These are phyloP conservation scores for Sebastes oblongus DNA, from an alignment of 2,797 vertebrate genomes.

Conservation along the genomic window DNA sequence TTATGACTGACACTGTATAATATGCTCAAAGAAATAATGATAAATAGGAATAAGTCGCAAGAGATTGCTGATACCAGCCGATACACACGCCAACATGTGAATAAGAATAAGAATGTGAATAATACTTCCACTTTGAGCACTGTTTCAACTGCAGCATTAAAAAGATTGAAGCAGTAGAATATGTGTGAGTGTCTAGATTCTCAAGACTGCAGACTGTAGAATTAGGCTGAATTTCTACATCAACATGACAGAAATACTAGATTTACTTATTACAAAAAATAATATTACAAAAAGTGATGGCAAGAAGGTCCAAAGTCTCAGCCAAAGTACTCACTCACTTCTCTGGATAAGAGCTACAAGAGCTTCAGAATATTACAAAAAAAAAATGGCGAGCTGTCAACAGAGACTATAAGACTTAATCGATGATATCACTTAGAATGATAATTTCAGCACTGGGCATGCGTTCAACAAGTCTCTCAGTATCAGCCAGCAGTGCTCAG, in stretches of 20 bases:
- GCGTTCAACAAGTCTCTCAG: neutral
- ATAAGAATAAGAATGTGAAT: no score
- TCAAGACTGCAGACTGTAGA: neutral
- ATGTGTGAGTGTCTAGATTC: neutral
- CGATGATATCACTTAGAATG: constrained; percentile 4
- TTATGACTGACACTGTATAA: no score
- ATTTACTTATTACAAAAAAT: neutral
- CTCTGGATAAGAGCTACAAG: neutral
- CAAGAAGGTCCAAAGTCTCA: neutral
- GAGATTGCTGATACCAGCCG: no score
- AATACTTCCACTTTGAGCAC: no score
- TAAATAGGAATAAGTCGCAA: no score
- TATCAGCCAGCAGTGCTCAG: constrained; percentile 13
- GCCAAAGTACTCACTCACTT: neutral
- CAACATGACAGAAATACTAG: neutral
- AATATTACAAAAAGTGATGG: neutral
- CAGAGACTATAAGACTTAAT: neutral
- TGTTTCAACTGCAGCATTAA: neutral
- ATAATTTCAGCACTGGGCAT: neutral
- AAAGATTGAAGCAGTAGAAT: neutral
- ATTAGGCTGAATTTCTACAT: neutral
- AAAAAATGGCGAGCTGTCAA: neutral
- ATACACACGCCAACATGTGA: no score
- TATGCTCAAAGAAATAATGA: no score
- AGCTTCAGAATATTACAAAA: neutral